Conservation (phyloP, 64 coral and sea anemone genomes). For the Trachythela sp. region DNA sequence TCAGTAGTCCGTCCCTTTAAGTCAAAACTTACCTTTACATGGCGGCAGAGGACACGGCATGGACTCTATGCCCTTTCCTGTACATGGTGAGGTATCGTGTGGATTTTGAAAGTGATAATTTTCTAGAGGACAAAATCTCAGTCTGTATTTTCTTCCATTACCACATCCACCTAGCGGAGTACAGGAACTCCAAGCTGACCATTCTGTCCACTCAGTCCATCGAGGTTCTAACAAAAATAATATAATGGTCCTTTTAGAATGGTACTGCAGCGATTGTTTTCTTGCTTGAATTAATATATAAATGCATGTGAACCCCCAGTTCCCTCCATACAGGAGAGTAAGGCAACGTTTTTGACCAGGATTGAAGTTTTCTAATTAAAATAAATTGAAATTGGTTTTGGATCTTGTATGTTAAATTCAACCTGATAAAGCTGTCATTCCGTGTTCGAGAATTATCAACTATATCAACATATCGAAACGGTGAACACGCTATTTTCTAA, state of each 20-base stretch:
- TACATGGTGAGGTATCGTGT: background rate
- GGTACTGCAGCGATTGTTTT: background rate
- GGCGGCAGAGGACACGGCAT: background rate
- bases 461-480: too few species aligned
- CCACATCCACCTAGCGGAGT: background rate
- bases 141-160: background rate
- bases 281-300: background rate
- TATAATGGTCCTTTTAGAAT: background rate
- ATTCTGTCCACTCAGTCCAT: background rate
- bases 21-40: background rate
- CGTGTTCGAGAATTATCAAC: too few species aligned
- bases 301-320: too few species aligned
- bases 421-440: too few species aligned
- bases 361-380: too few species aligned
- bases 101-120: background rate
- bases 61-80: background rate
- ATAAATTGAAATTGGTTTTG: too few species aligned
- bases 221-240: background rate
- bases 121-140: background rate
- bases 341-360: too few species aligned
- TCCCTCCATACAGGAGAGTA: too few species aligned
- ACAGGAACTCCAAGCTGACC: background rate
- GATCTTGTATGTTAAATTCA: too few species aligned
- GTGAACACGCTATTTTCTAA: too few species aligned
- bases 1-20: background rate